phyloP scores from a whole-genome alignment of 2,888 invertebrate species.

The Drosophila recens region DNA sequence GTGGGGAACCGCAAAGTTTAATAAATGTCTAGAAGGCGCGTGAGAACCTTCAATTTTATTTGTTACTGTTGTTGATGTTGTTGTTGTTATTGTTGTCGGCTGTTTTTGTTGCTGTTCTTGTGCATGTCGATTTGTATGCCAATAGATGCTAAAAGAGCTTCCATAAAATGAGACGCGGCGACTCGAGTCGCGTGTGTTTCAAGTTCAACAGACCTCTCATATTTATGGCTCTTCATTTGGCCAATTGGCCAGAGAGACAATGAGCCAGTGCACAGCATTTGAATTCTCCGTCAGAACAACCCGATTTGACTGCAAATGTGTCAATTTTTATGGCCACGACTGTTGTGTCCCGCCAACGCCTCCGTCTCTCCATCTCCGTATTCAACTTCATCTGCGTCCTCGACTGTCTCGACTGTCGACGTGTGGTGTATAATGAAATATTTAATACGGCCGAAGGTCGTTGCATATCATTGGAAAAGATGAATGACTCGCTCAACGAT shows the following conservation, averaged over 20 bases:
- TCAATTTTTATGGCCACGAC: conserved; percentile 59
- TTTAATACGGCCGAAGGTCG: conserved; percentile 60
- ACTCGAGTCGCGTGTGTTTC: conserved; percentile 22
- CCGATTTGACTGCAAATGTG: conserved; percentile 57
- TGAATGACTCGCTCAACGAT: conserved; percentile 23
- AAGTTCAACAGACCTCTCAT: conserved; percentile 48
- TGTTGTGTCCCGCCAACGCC: conserved; percentile 26
- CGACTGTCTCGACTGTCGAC: conserved; percentile 25
- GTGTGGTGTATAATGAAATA: conserved; percentile 52
- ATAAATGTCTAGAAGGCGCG: conserved; percentile 17
- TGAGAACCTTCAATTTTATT: conserved; percentile 39
- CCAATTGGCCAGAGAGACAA: conserved; percentile 30
- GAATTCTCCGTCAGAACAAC: conserved; percentile 34
- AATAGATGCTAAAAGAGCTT: conserved; percentile 34
- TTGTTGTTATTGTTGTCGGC: too few species aligned
- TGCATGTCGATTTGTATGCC: conserved; percentile 21
- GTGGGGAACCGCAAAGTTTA: conserved; percentile 16
- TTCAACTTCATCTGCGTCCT: not conserved
- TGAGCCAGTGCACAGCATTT: conserved; percentile 49
- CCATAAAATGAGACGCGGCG: conserved; percentile 32
- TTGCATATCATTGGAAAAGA: conserved; percentile 41
- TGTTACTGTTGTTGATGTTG: not conserved
- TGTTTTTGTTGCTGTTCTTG: not conserved
- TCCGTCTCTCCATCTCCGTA: not conserved
- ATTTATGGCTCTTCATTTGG: conserved; percentile 53